phyloP scores from a whole-genome alignment of 1,140 invertebrate species.

The Agraylea sexmaculata region DNA sequence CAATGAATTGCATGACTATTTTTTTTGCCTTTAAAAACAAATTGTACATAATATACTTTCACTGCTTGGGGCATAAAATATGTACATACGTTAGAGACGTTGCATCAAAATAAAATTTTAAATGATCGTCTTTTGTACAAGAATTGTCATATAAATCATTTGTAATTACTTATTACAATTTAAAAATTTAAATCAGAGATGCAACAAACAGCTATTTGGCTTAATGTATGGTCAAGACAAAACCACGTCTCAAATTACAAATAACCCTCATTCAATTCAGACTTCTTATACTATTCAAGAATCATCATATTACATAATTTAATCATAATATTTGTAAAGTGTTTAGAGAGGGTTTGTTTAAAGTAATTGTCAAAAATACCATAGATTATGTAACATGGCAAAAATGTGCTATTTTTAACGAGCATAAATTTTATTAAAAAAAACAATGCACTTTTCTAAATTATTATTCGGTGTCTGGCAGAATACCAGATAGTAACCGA shows the following conservation, averaged over 20 bases:
- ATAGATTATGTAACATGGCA: constrained; percentile 35
- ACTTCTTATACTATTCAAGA: constrained; percentile 4
- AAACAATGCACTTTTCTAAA: neutral
- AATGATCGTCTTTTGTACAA: constrained; percentile 14
- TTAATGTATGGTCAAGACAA: constrained; percentile 7
- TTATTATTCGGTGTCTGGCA: neutral
- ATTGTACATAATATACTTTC: too few species aligned
- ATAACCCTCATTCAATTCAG: constrained; percentile 6
- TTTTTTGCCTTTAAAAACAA: constrained; percentile 9
- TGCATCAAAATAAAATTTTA: constrained; percentile 9
- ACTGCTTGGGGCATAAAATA: constrained; percentile 8
- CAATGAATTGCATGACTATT: constrained; percentile 11
- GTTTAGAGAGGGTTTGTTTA: constrained; percentile 33
- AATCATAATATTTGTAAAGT: constrained; percentile 14
- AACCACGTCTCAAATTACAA: too few species aligned
- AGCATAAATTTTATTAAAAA: constrained; percentile 6
- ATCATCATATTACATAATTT: constrained; percentile 9
- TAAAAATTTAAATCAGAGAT: constrained; percentile 16
- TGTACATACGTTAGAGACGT: constrained; percentile 6
- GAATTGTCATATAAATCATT: constrained; percentile 18
- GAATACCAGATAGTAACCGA: constrained; percentile 1
- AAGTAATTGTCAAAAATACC: constrained; percentile 42
- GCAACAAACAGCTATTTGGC: constrained; percentile 12
- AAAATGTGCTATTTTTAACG: constrained; percentile 28
- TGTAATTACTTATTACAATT: constrained; percentile 11